Evolutionary conservation across 2,113 vertebrate genomes (phyloP).

Genomic region (Pterocles burchelli): DNA sequence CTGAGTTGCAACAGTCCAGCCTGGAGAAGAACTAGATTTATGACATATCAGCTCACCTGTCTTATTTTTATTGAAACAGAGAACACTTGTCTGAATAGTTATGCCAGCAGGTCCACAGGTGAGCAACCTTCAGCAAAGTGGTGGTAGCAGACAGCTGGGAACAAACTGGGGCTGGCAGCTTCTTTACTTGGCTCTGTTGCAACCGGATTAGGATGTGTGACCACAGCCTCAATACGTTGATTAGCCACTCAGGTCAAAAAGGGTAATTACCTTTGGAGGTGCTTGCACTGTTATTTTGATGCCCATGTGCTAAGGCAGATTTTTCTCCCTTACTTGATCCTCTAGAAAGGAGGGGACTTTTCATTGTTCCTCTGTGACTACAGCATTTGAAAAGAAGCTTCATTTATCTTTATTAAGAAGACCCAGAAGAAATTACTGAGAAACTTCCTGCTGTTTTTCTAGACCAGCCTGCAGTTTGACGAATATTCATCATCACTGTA

Average conservation of each 20-base stretch:
- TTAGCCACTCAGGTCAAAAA: background rate
- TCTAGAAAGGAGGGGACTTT: background rate
- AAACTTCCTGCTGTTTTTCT: background rate
- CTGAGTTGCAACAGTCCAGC: background rate
- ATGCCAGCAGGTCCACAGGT: background rate
- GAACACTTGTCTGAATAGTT: background rate
- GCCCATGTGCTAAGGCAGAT: background rate
- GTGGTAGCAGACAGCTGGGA: background rate
- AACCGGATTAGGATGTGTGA: background rate
- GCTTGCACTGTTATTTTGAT: background rate
- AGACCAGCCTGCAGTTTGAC: background rate
- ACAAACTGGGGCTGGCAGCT: background rate
- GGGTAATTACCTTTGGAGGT: background rate
- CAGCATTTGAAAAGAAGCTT: background rate
- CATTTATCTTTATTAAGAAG: background rate
- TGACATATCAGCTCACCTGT: background rate
- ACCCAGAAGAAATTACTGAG: background rate
- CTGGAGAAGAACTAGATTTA: background rate
- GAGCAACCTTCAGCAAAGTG: background rate
- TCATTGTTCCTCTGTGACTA: background rate
- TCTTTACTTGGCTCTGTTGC: background rate
- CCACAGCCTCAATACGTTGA: background rate
- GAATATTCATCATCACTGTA: background rate
- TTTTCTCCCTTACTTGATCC: background rate
- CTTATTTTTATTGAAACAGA: background rate